These are phyloP conservation scores for Patella depressa DNA, from an alignment of 2,888 invertebrate genomes.

Conservation along the genomic window DNA sequence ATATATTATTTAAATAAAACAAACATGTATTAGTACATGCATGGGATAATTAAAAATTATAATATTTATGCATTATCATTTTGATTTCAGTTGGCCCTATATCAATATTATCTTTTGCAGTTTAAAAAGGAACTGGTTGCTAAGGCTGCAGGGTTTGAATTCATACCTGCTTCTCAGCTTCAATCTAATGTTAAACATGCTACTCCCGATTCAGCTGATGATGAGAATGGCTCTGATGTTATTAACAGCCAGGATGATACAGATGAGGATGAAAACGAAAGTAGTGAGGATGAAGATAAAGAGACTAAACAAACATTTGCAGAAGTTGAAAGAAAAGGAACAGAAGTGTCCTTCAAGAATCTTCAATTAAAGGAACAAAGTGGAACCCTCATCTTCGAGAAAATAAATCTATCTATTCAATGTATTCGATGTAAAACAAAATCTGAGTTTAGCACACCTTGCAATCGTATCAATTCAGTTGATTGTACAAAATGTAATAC, in stretches of 20 bases:
- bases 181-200: constrained; percentile 31
- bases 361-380: constrained; percentile 64
- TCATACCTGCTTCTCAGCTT: constrained; percentile 61
- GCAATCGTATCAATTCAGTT: constrained; percentile 53
- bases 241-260: constrained; percentile 22
- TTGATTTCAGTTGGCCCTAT: background rate
- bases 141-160: constrained; percentile 66
- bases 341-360: constrained; percentile 64
- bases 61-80: background rate
- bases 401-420: constrained; percentile 59
- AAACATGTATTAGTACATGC: too few species aligned
- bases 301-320: constrained; percentile 19
- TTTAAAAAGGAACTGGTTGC: constrained; percentile 63
- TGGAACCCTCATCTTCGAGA: constrained; percentile 61
- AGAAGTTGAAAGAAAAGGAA: constrained; percentile 58
- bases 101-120: constrained; percentile 36
- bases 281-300: constrained; percentile 29
- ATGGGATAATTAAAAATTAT: too few species aligned
- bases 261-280: constrained; percentile 18
- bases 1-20: constrained; percentile 7
- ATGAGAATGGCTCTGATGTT: constrained; percentile 25
- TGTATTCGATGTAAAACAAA: constrained; percentile 63
- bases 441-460: constrained; percentile 58
- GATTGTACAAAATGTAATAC: constrained; percentile 65
- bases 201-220: constrained; percentile 22